Evolutionary conservation across 1,140 invertebrate species (phyloP).

Genomic region (Andricus grossulariae): DNA sequence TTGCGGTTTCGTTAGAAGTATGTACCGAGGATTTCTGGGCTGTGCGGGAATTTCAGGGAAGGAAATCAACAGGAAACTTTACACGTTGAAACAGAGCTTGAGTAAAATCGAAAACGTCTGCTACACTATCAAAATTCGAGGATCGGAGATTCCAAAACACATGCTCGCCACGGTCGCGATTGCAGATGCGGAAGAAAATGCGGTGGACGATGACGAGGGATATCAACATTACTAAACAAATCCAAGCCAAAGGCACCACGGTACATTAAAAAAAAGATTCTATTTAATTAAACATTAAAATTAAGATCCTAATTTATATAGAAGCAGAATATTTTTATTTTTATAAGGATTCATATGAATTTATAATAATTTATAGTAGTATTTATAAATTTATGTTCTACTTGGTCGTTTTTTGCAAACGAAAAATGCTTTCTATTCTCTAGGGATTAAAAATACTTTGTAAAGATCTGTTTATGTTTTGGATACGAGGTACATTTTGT

Average conservation of each 20-base stretch:
- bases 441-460: no score
- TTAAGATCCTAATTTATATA: constrained; percentile 31
- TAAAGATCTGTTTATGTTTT: no score
- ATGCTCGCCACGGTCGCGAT: constrained; percentile 80
- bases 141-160: constrained; percentile 85
- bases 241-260: no score
- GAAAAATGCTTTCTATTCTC: no score
- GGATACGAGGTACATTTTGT: no score
- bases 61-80: constrained; percentile 85
- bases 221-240: constrained; percentile 62
- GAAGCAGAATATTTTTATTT: background rate
- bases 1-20: constrained; percentile 83
- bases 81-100: constrained; percentile 83
- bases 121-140: constrained; percentile 88
- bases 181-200: constrained; percentile 64
- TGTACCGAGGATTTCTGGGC: constrained; percentile 84
- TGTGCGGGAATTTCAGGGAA: constrained; percentile 76
- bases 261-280: no score
- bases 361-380: constrained; percentile 4
- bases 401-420: no score
- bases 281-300: no score
- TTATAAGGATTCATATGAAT: background rate
- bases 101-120: constrained; percentile 90
- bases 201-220: constrained; percentile 74
- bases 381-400: background rate